Evolutionary conservation across 2,797 vertebrate genomes (phyloP), one percentile per base, ranked within the genome.

Genomic region (Pseudochaenichthys georgianus): DNA sequence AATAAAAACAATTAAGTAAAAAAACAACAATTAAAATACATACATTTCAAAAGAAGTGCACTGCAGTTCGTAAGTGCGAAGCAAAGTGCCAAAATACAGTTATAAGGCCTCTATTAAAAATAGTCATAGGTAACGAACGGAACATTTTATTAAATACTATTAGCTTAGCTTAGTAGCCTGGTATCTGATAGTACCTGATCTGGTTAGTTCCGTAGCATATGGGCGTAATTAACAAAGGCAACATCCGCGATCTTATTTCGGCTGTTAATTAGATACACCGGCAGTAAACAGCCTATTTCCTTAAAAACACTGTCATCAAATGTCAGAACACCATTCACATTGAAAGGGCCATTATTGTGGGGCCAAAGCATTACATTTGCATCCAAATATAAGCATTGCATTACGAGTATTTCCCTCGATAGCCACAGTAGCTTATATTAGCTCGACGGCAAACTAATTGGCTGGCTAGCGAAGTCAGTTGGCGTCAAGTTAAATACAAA

Each of bases 371-470:
- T 5, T 7, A 10, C 16, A 28, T 13, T 23, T 6, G 0, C 0
- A 13, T 13, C 3, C 31, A 21, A 62, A 21, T 13, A 19, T 4
- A 2, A 19, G n/a, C 13, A 12, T 11, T 13, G 28, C 28, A 28
- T 41, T 12, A 3, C 10, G 0, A 17, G 8, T 46, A 1, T 1
- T 0, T 0, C 4, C n/a, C 54, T 45, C 52, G 63, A 52, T 82
- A 84, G 74, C 77, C 62, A 15, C 51, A 48, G 68, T 91, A 89
- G 89, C 90, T 70, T 52, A 1, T 2, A 2, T 50, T 79, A 80
- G 83, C 85, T 10, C 53, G 16, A 8, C 31, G n/a, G 87, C 80
- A 84, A 85, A 48, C 77, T 46, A 75, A 62, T 68, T 46, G 17
- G 17, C 31, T 53, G 41, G 69, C 79, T 68, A 71, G 57, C 79